Conservation (phyloP, 1,140 invertebrate genomes). For the Apis laboriosa region DNA sequence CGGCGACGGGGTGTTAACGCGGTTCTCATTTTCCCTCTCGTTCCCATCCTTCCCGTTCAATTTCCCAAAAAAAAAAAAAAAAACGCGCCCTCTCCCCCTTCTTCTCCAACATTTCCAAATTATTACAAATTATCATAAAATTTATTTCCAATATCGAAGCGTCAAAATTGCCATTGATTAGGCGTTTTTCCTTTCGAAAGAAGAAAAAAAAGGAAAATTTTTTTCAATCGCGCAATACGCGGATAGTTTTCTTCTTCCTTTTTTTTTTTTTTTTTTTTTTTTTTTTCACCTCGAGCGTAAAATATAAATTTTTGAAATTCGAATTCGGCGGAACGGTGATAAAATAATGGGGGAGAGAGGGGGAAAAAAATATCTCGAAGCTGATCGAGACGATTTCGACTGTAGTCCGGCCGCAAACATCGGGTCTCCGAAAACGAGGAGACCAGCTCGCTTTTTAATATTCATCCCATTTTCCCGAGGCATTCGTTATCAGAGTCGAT, state of each 20-base stretch:
- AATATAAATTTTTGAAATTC: background rate
- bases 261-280: no score
- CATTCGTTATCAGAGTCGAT: slow-evolving; percentile 45
- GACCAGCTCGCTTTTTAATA: slow-evolving; percentile 24
- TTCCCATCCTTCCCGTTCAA: slow-evolving; percentile 25
- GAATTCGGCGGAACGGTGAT: background rate
- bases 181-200: no score
- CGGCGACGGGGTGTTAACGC: slow-evolving; percentile 71
- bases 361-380: background rate
- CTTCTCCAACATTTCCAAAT: background rate
- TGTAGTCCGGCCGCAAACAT: background rate
- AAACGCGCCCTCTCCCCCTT: background rate
- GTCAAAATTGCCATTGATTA: no score
- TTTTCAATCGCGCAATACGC: no score
- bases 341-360: background rate
- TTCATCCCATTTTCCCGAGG: slow-evolving; percentile 30
- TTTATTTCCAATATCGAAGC: no score
- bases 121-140: no score
- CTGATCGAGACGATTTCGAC: background rate
- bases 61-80: background rate
- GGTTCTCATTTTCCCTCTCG: slow-evolving; percentile 75
- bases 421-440: background rate
- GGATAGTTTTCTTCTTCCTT: no score
- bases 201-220: no score
- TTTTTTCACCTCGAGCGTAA: no score